A percentile compares a stretch with the other conserved stretches of the same genome.
Evolutionary conservation across 2,113 vertebrate species (phyloP).

Genomic region (Grammomys dolichurus): DNA sequence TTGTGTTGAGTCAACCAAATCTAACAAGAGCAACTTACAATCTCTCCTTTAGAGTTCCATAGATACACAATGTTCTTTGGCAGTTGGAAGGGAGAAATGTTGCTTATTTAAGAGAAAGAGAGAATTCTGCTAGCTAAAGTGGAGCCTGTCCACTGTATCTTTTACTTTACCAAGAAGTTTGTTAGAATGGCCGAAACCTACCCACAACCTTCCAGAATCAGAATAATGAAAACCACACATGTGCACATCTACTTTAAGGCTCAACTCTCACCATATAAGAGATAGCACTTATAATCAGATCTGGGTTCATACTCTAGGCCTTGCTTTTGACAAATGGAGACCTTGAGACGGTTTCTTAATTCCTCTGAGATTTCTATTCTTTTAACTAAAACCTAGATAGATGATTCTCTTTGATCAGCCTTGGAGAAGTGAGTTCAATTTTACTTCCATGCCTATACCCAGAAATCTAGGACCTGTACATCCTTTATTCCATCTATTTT

Average conservation of each 20-base stretch:
- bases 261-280: background rate
- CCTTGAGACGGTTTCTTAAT: background rate
- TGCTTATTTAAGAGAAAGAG: background rate
- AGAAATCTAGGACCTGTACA: background rate
- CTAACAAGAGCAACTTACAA: background rate
- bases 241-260: background rate
- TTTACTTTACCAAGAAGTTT: background rate
- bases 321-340: background rate
- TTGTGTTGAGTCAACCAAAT: background rate
- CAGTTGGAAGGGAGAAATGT: background rate
- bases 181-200: background rate
- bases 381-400: background rate
- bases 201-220: background rate
- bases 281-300: background rate
- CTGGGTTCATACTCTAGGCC: background rate
- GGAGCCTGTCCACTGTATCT: background rate
- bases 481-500: background rate
- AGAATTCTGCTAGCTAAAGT: background rate
- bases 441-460: background rate
- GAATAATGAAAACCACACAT: background rate
- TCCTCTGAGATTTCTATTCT: background rate
- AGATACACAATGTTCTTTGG: background rate
- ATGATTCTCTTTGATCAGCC: background rate
- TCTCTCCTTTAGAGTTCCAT: background rate
- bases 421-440: background rate